These are phyloP conservation scores for Hippoglossus hippoglossus DNA, from an alignment of 2,797 vertebrate genomes.

Conservation along the genomic window DNA sequence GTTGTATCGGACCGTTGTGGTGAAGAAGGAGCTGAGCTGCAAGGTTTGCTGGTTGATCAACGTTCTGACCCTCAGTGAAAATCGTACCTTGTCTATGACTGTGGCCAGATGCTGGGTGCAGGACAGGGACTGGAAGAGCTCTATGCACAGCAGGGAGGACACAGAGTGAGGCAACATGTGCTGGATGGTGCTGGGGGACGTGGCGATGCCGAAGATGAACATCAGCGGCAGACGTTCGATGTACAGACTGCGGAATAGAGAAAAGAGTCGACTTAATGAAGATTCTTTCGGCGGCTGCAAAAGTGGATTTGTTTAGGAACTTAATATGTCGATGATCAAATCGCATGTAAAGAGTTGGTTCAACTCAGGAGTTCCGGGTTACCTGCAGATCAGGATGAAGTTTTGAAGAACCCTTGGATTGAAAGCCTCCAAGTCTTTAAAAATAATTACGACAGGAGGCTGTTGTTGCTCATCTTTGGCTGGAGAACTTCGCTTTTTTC, in stretches of 20 bases:
- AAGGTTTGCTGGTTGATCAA: too few relatives aligned
- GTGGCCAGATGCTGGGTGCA: conserved; percentile 94
- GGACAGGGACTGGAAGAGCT: conserved; percentile 96
- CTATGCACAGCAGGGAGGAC: conserved; percentile 94
- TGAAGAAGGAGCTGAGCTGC: too few relatives aligned
- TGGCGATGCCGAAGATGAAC: conserved; percentile 96
- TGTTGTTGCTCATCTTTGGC: conserved; percentile 67
- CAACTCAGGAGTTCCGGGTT: conserved; percentile 2
- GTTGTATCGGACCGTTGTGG: too few relatives aligned
- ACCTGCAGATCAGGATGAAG: conserved; percentile 96
- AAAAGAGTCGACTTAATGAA: neutral
- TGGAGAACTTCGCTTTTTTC: conserved; percentile 82
- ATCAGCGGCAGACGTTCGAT: conserved; percentile 89
- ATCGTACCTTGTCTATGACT: conserved; percentile 92
- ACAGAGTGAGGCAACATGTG: conserved; percentile 94
- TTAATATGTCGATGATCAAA: neutral
- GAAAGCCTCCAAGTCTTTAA: conserved; percentile 97
- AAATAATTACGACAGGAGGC: conserved; percentile 92
- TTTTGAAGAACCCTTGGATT: conserved; percentile 92
- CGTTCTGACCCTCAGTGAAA: too few relatives aligned
- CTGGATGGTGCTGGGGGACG: conserved; percentile 94
- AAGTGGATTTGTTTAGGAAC: neutral
- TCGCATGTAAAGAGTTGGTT: neutral
- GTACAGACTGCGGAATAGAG: conserved; percentile 85
- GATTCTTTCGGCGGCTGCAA: neutral